Evolutionary conservation across 2,113 vertebrate species (phyloP), one percentile per base, ranked within the genome.

Genomic region (Rhabdornis inornatus): DNA sequence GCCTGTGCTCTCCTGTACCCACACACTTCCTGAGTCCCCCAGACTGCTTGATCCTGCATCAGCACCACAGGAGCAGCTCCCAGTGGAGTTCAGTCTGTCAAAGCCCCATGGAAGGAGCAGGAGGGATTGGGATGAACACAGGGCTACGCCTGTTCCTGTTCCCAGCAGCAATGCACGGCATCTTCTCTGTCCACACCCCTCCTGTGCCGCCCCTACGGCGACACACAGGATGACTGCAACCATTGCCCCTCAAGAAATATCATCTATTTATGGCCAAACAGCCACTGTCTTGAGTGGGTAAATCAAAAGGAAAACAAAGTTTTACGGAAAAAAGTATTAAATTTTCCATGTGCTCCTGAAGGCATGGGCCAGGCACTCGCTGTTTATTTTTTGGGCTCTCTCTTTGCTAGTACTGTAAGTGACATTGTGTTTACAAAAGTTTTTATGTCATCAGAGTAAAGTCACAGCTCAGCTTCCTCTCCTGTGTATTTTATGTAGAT

Each of bases 361-460:
- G 70, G 92, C 85, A 95, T 74, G 77, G 84, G 85, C 96, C 91
- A 94, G 96, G 94, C 94, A 2, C 89, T 94, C 35, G 4, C 35
- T 83, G 90, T 95, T 97, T 92, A 93, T 96, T 97, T 95, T 92
- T 83, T 89, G 93, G 83, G 84, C 74, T 89, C 87, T 84, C 88
- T 89, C 90, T 64, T 56, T 53, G 91, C 96, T 87, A 74, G 70
- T 89, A 70, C 96, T 52, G 92, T 96, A 97, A 97, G 95, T 98
- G 97, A 98, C 98, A 98, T 33, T 15, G 96, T 97, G 97, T 98
- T 98, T 98, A 98, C 97, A 96, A 79, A 95, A 96, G 95, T 97
- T 98, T 98, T 97, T 98, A 97, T 98, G 98, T 98, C 97, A 97
- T 98, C 98, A 98, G 97, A 97, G 97, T 87, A 47, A 97, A 95